Percentiles rank a stretch among this genome's conserved stretches.
These are phyloP conservation scores for Heliconius erato DNA, from an alignment of 2,888 invertebrate species.

Conservation along the genomic window DNA sequence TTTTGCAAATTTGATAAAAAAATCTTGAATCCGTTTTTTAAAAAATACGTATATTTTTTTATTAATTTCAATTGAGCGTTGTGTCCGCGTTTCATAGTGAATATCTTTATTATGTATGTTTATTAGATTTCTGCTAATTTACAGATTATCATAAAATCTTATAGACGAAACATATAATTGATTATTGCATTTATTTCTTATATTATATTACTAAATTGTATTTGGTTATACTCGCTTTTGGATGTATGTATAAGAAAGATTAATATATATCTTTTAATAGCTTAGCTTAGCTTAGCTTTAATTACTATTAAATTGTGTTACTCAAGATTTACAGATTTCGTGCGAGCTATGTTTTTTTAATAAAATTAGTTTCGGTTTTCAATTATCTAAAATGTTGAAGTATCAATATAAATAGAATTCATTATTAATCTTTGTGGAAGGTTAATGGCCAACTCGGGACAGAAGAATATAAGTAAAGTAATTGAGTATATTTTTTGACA, in stretches of 20 bases:
- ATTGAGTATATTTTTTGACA: too few relatives aligned
- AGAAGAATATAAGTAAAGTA: too few relatives aligned
- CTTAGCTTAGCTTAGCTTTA: not conserved
- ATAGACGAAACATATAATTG: not conserved
- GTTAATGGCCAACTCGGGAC: too few relatives aligned
- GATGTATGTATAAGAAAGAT: not conserved
- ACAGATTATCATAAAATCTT: not conserved
- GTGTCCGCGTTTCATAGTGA: slow-evolving; percentile 27
- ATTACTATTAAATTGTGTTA: too few relatives aligned
- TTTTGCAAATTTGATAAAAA: not conserved
- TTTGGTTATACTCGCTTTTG: slow-evolving; percentile 7
- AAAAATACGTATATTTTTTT: too few relatives aligned
- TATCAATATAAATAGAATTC: too few relatives aligned
- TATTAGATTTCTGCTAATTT: not conserved
- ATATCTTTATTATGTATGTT: not conserved
- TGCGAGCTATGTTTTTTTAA: too few relatives aligned
- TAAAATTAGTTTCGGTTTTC: too few relatives aligned
- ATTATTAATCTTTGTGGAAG: too few relatives aligned
- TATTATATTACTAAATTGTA: slow-evolving; percentile 11
- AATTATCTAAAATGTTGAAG: too few relatives aligned
- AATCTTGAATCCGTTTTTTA: not conserved
- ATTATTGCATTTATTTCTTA: slow-evolving; percentile 28
- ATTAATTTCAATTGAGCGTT: slow-evolving; percentile 23
- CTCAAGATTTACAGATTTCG: too few relatives aligned
- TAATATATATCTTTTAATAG: not conserved